Conservation (phyloP, 2,888 invertebrate species). For the Cheilosia soror region DNA sequence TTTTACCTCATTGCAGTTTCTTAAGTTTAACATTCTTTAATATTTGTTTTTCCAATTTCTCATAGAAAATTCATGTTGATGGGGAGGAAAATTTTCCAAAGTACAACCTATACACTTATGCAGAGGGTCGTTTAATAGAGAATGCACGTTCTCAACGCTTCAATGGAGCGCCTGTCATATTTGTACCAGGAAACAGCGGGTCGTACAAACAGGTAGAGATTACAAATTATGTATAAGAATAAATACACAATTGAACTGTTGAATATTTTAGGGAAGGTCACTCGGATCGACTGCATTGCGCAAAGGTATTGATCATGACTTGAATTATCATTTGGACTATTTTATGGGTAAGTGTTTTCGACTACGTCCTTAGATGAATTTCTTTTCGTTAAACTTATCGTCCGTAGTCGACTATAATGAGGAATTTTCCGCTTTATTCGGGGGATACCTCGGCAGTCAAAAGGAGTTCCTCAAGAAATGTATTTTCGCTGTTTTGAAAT, state of each 20-base stretch:
- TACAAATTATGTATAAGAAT: neutral
- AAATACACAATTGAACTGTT: neutral
- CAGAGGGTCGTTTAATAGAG: conserved; percentile 92
- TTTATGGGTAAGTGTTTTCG: conserved; percentile 87
- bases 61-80: conserved; percentile 88
- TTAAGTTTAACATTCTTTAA: neutral
- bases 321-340: conserved; percentile 94
- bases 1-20: too few species aligned
- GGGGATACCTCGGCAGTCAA: conserved; percentile 91
- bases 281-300: conserved; percentile 95
- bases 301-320: conserved; percentile 89
- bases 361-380: neutral
- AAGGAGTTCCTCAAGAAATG: conserved; percentile 89
- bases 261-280: conserved; percentile 86
- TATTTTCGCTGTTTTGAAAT: conserved; percentile 88
- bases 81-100: conserved; percentile 88
- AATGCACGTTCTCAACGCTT: conserved; percentile 89
- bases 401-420: conserved; percentile 91
- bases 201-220: conserved; percentile 91
- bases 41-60: neutral
- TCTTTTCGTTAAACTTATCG: too few species aligned
- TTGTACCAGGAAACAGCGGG: conserved; percentile 97
- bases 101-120: conserved; percentile 95
- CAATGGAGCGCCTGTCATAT: conserved; percentile 96
- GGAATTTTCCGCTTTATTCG: conserved; percentile 94